Evolutionary conservation across 1,140 invertebrate species (phyloP).

Genomic region (Lepidotrigona ventralis): DNA sequence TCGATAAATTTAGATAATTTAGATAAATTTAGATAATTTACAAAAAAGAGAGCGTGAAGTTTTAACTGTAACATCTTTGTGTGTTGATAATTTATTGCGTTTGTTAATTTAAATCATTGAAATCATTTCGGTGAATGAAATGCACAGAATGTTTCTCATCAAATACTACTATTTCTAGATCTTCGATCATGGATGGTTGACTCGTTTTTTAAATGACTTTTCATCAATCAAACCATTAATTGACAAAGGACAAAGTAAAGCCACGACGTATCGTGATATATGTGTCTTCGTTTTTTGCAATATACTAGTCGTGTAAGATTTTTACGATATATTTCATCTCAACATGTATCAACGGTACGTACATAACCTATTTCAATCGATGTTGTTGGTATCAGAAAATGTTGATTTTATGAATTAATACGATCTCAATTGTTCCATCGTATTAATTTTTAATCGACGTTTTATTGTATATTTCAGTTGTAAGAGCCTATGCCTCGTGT

Average conservation of each 20-base stretch:
- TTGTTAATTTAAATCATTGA: background rate
- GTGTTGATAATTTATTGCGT: background rate
- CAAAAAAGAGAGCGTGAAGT: too few species aligned
- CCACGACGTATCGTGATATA: background rate
- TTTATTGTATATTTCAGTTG: conserved; percentile 22
- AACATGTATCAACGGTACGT: conserved; percentile 52
- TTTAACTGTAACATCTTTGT: too few species aligned
- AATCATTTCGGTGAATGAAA: background rate
- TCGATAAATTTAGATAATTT: background rate
- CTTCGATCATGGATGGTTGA: background rate
- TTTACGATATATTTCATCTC: background rate
- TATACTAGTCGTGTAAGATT: background rate
- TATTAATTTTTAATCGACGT: background rate
- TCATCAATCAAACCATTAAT: background rate
- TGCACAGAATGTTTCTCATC: too few species aligned
- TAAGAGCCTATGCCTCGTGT: conserved; percentile 25
- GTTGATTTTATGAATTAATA: background rate
- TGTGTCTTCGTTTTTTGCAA: background rate
- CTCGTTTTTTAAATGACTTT: background rate
- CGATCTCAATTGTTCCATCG: background rate
- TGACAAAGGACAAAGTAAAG: background rate
- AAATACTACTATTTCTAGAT: background rate
- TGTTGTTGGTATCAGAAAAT: background rate
- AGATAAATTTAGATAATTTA: background rate
- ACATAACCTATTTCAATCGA: background rate